phyloP scores from a whole-genome alignment of 2,797 vertebrate species.

The Buphagus erythrorhynchus region DNA sequence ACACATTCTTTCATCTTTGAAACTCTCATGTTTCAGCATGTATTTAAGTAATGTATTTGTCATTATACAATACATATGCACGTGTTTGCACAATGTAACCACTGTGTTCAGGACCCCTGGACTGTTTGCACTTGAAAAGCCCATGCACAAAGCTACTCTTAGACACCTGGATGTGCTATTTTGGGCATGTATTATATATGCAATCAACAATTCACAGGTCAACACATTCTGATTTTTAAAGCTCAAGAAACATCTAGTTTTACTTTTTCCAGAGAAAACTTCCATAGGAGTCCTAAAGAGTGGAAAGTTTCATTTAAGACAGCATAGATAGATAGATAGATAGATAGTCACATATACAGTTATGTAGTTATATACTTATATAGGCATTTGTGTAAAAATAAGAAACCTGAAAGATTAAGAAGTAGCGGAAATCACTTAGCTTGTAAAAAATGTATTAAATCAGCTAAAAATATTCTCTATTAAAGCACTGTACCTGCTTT shows the following conservation, averaged over 20 bases:
- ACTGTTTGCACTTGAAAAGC: neutral
- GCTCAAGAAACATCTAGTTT: neutral
- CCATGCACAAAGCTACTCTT: neutral
- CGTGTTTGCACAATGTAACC: fast-evolving
- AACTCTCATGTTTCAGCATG: neutral
- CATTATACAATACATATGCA: neutral
- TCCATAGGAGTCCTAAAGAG: neutral
- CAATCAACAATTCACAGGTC: neutral
- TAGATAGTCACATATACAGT: neutral
- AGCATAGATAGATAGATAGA: neutral
- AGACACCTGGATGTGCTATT: neutral
- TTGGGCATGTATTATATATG: neutral
- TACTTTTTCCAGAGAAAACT: neutral
- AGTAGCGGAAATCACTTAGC: neutral
- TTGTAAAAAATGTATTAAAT: neutral
- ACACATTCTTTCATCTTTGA: neutral
- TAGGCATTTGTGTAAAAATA: neutral
- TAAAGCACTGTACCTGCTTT: conserved; percentile 76
- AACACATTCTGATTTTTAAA: neutral
- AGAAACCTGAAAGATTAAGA: neutral
- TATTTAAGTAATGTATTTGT: neutral
- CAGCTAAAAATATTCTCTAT: neutral
- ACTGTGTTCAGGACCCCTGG: neutral
- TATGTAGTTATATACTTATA: neutral
- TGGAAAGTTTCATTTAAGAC: neutral